These are phyloP conservation scores for Pangasius macronema DNA, from an alignment of 2,797 vertebrate species.

Conservation along the genomic window DNA sequence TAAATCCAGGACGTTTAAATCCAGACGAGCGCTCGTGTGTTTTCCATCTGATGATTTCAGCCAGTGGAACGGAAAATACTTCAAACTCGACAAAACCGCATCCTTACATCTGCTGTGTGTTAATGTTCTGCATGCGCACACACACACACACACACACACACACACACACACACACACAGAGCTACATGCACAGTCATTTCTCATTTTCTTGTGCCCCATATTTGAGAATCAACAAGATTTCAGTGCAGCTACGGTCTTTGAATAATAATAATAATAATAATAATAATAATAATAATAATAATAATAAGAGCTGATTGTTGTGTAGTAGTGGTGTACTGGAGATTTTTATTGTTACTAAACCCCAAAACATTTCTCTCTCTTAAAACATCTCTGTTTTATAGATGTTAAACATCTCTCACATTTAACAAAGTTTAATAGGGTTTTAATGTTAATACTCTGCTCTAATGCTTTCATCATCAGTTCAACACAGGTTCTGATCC, in stretches of 20 bases:
- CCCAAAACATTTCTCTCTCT: background rate
- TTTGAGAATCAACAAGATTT: background rate
- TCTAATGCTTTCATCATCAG: background rate
- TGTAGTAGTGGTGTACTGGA: background rate
- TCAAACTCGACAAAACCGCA: constrained; percentile 63
- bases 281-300: background rate
- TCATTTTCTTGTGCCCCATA: constrained; percentile 13
- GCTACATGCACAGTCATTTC: constrained; percentile 64
- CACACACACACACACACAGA: constrained; percentile 35
- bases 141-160: constrained; percentile 44
- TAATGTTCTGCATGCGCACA: constrained; percentile 43
- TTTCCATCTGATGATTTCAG: constrained; percentile 43
- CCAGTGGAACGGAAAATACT: constrained; percentile 68
- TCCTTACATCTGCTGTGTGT: constrained; percentile 76
- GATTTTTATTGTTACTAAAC: background rate
- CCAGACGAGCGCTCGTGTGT: background rate
- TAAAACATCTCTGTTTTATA: background rate
- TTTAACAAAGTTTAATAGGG: background rate
- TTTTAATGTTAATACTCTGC: background rate
- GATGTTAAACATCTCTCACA: no score
- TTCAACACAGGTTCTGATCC: background rate
- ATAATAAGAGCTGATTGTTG: no score
- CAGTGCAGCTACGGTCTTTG: background rate
- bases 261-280: background rate
- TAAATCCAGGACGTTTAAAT: background rate